Base-by-base conservation (phyloP, 2,113 vertebrate genomes). In the Tiliqua scincoides region DNA sequence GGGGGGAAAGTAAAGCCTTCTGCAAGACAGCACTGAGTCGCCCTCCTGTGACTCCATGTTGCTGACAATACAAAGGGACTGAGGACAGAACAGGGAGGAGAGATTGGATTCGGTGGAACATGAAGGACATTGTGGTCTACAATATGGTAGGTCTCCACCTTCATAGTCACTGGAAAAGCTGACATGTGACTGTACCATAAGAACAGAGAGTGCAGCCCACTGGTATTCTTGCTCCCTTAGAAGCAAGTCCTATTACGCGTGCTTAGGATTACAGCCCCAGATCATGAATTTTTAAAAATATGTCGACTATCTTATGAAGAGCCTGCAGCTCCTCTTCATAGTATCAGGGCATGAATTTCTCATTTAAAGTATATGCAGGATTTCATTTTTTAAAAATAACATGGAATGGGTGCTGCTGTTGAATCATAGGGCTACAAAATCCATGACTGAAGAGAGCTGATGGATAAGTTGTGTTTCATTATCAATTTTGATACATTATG, bases 291-390 rank as follows among this genome's bases (percentile, higher is more conserved):
- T 83, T 54, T 59, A 30, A 52, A 52, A 79, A 52, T 5, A 63
- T 37, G 77, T 4, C 27, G 59, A 63, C 68, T 70, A 77, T 18
- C 57, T 57, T 12, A 5, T 0, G 1, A 52, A 0, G 15, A 57
- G 0, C 0, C 32, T 75, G 1, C 23, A 32, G 0, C 8, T 79
- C 57, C 40, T 83, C 83, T 79, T 4, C 79, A 62, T 78, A 1
- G 70, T 23, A 6, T 1, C 2, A 0, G 14, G 76, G 14, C 9
- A 12, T 35, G 0, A 3, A 79, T n/a, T 86, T 84, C 84, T 82
- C 43, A 37, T 21, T 8, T 68, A 68, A 59, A 57, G 10, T 35
- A 57, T 27, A 35, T 57, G 35, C 15, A 48, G n/a, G 27, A 82
- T 57, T n/a, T 54, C n/a, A 23, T 70, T 57, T 48, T 79, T 67